Evolutionary conservation across 2,113 vertebrate species (phyloP).

Genomic region (Phoxinus phoxinus): DNA sequence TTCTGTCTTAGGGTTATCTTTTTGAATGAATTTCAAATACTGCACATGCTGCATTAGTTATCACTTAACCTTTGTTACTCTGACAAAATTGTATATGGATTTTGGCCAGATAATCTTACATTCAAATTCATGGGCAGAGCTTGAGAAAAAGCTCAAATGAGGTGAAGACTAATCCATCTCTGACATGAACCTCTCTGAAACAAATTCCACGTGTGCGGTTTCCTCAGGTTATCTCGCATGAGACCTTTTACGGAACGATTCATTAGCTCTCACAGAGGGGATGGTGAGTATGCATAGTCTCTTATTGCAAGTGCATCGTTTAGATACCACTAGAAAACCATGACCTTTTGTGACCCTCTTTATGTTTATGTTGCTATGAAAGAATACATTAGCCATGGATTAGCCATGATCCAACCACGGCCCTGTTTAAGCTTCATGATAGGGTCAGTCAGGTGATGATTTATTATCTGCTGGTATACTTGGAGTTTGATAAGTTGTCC

Average conservation of each 20-base stretch:
- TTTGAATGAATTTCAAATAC: not conserved
- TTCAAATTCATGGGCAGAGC: conserved; percentile 9
- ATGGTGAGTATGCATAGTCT: not conserved
- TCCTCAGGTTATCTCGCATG: not conserved
- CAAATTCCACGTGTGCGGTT: not conserved
- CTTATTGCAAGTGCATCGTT: not conserved
- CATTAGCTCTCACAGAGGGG: not conserved
- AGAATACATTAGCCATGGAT: not conserved
- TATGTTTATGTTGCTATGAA: not conserved
- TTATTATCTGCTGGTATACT: no score
- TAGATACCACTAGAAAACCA: not conserved
- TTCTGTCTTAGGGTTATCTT: not conserved
- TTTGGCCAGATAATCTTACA: not conserved
- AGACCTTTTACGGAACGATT: conserved; percentile 5
- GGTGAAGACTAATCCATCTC: conserved; percentile 8
- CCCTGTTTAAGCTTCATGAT: no score
- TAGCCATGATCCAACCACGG: not conserved
- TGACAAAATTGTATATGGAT: not conserved
- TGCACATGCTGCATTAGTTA: not conserved
- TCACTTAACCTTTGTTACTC: not conserved
- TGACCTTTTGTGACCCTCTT: not conserved
- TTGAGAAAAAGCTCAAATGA: conserved; percentile 10
- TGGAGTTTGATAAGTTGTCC: no score
- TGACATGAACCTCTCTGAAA: not conserved
- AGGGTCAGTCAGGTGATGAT: no score